Base-by-base conservation (phyloP, 2,888 invertebrate genomes). In the Homarus gammarus region DNA sequence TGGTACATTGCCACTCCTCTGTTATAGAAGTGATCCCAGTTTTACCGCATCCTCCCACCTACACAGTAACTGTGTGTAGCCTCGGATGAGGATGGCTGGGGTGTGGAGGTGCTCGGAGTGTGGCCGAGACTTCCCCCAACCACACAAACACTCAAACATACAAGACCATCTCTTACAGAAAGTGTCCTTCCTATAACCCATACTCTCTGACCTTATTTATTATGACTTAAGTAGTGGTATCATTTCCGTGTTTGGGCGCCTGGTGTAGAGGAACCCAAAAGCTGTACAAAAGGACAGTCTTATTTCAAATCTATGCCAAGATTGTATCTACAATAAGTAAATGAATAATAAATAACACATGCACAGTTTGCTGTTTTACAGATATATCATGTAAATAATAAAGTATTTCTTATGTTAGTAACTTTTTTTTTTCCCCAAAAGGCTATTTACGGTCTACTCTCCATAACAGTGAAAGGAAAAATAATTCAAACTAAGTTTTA, bases 331-430 rank as follows among this genome's bases (percentile, higher is more conserved):
- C 83, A 88, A 83, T 88, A 88, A 84, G 83, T 88, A 88, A 88
- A 82, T 77, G 68, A 88, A 84, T 88, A 88, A 88, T 88, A 88
- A 88, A 88, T 88, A 88, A 88, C 84, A 88, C 88, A 88, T 88
- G 88, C 88, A 88, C 88, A 88, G 88, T 88, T 88, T 88, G 84
- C 88, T 83, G 88, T 88, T 88, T 88, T 88, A 88, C 88, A 88
- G 88, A 88, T 88, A 88, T 88, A 88, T 88, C 88, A 88, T 88
- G 88, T 88, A 88, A 51, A 88, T 88, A 88, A 88, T 88, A 88
- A 88, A 88, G 84, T 88, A 88, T 88, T 88, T 88, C 88, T 88
- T 88, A 88, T 88, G 88, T 88, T 88, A 44, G 12, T 31, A 31
- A 27, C 61, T 44, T 33, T 82, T 87, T 82, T 56, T 75, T 56